Evolutionary conservation across 2,113 vertebrate species (phyloP).

Genomic region (Paratilapia polleni): DNA sequence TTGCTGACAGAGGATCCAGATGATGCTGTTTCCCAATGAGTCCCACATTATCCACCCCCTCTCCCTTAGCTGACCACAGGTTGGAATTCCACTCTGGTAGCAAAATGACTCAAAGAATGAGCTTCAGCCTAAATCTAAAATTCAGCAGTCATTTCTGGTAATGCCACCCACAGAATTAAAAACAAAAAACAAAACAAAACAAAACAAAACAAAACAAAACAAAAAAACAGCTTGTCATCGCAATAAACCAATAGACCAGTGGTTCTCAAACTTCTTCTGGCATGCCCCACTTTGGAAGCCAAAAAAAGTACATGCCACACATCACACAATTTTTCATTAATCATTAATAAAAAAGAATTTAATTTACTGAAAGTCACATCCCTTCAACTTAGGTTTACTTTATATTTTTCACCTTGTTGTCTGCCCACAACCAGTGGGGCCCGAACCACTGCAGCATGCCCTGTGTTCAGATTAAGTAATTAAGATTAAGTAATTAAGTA

Average conservation of each 20-base stretch:
- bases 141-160: constrained; percentile 5
- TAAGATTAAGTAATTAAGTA: no score
- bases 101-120: background rate
- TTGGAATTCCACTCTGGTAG: constrained; percentile 17
- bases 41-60: constrained; percentile 52
- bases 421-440: no score
- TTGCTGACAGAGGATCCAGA: constrained; percentile 52
- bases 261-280: background rate
- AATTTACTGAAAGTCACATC: background rate
- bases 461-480: no score
- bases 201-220: background rate
- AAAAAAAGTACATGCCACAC: background rate
- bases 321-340: background rate
- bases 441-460: no score
- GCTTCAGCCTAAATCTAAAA: background rate
- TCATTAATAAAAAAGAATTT: background rate
- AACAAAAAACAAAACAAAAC: background rate
- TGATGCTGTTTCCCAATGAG: constrained; percentile 58
- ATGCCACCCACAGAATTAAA: background rate
- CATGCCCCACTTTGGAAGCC: background rate
- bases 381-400: background rate
- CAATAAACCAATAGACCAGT: background rate
- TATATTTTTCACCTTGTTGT: background rate
- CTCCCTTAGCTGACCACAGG: constrained; percentile 29
- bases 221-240: background rate